Evolutionary conservation across 2,888 invertebrate genomes (phyloP).

Genomic region (Calameuta idolon): DNA sequence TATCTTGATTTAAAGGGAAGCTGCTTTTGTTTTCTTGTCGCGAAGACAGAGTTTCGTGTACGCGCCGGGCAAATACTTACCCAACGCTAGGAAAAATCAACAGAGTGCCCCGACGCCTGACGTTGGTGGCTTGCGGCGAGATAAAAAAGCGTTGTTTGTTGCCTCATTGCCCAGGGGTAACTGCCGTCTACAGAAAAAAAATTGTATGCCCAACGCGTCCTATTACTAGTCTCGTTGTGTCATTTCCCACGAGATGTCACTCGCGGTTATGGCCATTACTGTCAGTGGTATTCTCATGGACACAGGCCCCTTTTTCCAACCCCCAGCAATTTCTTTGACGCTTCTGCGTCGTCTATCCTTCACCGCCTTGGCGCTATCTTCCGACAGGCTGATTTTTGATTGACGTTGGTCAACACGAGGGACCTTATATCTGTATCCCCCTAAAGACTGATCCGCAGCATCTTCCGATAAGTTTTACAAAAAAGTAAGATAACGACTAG

Average conservation of each 20-base stretch:
- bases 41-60: slow-evolving; percentile 24
- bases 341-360: not conserved
- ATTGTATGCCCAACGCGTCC: slow-evolving; percentile 27
- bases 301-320: not conserved
- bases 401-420: not conserved
- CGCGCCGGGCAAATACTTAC: slow-evolving; percentile 31
- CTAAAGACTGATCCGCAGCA: not conserved
- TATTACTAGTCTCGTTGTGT: not conserved
- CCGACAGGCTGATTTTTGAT: too few species aligned
- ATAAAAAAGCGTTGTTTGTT: slow-evolving; percentile 45
- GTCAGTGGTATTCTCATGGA: not conserved
- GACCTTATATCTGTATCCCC: not conserved
- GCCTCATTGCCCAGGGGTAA: slow-evolving; percentile 49
- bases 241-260: slow-evolving; percentile 14
- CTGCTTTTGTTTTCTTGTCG: slow-evolving; percentile 38
- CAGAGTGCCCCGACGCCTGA: slow-evolving; percentile 5
- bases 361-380: not conserved
- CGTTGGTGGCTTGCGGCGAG: slow-evolving; percentile 22
- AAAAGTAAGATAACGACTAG: not conserved
- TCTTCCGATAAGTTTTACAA: not conserved
- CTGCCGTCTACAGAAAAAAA: slow-evolving; percentile 41
- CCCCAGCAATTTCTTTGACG: not conserved
- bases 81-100: slow-evolving; percentile 27
- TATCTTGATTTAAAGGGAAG: slow-evolving; percentile 35
- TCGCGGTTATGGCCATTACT: slow-evolving; percentile 23